phyloP scores from a whole-genome alignment of 2,797 vertebrate genomes.

The Melanotaenia boesemani region DNA sequence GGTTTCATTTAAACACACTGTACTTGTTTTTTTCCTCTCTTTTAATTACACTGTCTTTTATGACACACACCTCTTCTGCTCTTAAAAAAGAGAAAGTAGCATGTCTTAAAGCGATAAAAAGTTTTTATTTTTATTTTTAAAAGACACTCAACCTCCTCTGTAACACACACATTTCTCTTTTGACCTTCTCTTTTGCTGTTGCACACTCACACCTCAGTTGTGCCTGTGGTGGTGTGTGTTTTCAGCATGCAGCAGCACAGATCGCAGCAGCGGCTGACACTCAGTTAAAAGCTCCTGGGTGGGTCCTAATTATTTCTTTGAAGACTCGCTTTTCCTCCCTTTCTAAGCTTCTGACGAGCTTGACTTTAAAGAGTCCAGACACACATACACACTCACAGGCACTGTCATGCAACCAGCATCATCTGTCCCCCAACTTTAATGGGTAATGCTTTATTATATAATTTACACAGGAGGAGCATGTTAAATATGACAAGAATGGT shows the following conservation, averaged over 20 bases:
- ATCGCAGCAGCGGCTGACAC: conserved; percentile 41
- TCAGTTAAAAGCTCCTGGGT: conserved; percentile 72
- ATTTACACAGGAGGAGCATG: conserved; percentile 4
- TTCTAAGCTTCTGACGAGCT: conserved; percentile 71
- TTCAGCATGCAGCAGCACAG: conserved; percentile 35
- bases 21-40: not conserved
- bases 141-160: not conserved
- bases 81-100: no score
- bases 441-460: conserved; percentile 27
- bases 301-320: conserved; percentile 78
- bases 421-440: conserved; percentile 54
- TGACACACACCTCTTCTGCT: not conserved
- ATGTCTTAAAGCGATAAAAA: no score
- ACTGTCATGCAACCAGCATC: conserved; percentile 37
- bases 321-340: conserved; percentile 75
- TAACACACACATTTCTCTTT: conserved; percentile 8
- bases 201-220: conserved; percentile 33
- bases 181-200: not conserved
- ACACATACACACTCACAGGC: conserved; percentile 34
- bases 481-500: conserved; percentile 2
- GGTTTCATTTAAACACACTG: not conserved
- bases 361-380: conserved; percentile 68
- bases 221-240: conserved; percentile 45
- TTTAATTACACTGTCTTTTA: conserved; percentile 6
- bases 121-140: not conserved